These are phyloP conservation scores for Nerophis lumbriciformis DNA, from an alignment of 2,113 vertebrate species.

Conservation along the genomic window DNA sequence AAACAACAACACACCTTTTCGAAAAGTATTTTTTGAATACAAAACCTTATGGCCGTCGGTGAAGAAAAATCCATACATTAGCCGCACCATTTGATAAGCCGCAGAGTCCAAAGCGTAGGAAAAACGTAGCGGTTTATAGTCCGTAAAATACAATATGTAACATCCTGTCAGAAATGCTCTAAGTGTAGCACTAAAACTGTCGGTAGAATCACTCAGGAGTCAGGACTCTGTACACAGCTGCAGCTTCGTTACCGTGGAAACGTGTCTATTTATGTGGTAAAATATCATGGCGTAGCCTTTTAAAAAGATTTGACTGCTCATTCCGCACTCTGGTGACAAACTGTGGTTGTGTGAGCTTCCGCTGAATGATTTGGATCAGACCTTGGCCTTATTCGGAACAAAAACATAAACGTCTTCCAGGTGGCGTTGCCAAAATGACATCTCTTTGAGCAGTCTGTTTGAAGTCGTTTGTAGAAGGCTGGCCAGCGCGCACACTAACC, in stretches of 20 bases:
- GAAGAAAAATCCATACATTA: too few relatives aligned
- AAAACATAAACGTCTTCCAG: background rate
- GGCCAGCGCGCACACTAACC: background rate
- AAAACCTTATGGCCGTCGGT: too few relatives aligned
- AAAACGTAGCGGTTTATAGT: too few relatives aligned
- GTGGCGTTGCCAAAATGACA: background rate
- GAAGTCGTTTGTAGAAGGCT: background rate
- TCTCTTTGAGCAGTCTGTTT: background rate
- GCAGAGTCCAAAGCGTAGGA: too few relatives aligned
- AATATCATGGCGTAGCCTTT: background rate
- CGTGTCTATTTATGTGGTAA: background rate
- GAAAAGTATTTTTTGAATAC: too few relatives aligned
- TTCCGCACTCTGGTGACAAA: background rate
- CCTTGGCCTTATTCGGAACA: background rate
- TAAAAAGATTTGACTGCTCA: background rate
- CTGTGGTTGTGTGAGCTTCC: background rate
- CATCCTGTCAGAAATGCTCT: background rate
- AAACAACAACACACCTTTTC: too few relatives aligned
- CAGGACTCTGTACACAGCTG: background rate
- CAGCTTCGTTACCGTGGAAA: background rate
- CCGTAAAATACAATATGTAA: background rate
- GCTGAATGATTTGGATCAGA: background rate
- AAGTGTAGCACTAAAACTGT: background rate
- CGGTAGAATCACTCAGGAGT: background rate
- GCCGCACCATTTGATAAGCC: too few relatives aligned